Percentiles rank a stretch among this genome's conserved stretches.
These are phyloP conservation scores for Cheirogaleus medius DNA, from an alignment of 2,113 vertebrate species.

Conservation along the genomic window DNA sequence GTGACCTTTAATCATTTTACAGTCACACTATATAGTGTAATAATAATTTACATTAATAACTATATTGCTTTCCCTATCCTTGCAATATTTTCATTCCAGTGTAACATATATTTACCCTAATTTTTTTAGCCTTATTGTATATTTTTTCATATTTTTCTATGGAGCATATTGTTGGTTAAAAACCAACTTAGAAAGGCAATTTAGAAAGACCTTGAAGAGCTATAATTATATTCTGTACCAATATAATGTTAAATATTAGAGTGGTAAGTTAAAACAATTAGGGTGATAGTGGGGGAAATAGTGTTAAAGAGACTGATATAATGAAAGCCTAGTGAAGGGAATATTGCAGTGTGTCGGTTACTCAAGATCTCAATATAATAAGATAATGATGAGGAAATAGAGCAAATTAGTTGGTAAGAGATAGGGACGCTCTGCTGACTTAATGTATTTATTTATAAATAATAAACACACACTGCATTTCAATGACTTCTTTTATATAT, in stretches of 20 bases:
- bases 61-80: not conserved
- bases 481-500: not conserved
- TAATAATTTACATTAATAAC: not conserved
- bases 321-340: not conserved
- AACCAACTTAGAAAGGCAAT: slow-evolving; percentile 30
- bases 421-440: not conserved
- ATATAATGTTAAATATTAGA: slow-evolving; percentile 43
- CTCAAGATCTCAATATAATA: not conserved
- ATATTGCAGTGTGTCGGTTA: not conserved
- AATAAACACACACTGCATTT: not conserved
- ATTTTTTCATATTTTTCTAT: not conserved
- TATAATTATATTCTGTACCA: slow-evolving; percentile 12
- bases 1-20: not conserved
- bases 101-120: not conserved
- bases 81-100: not conserved
- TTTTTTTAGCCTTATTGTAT: not conserved
- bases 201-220: slow-evolving; percentile 16
- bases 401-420: not conserved
- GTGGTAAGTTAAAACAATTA: slow-evolving; percentile 18
- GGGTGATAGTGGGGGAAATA: not conserved
- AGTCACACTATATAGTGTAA: not conserved
- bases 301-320: not conserved
- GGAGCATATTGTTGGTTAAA: not conserved
- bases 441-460: not conserved
- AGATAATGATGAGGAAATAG: not conserved